Conservation (phyloP, 2,888 invertebrate genomes). For the Mystacides longicornis region DNA sequence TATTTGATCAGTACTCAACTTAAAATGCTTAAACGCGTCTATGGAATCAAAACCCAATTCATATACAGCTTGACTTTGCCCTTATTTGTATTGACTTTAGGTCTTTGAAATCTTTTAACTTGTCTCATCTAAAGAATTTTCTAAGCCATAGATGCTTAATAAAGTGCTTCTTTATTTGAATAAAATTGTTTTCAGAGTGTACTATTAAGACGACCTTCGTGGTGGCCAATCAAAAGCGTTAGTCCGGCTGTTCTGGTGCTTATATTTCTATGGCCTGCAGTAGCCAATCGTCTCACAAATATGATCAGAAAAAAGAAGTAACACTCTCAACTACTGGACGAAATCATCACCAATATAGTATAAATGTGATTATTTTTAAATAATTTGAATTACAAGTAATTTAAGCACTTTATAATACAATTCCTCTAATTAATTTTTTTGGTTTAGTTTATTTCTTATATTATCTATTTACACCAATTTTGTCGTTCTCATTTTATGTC, state of each 20-base stretch:
- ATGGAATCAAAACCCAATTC: too few species aligned
- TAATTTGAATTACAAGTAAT: background rate
- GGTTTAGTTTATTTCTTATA: background rate
- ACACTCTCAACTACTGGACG: background rate
- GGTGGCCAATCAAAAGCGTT: conserved; percentile 59
- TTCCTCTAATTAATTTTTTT: background rate
- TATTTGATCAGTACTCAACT: too few species aligned
- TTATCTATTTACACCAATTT: background rate
- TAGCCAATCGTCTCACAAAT: conserved; percentile 41
- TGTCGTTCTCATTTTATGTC: too few species aligned
- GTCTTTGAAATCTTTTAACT: too few species aligned
- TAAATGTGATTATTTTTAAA: background rate
- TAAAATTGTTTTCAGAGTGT: conserved; percentile 20
- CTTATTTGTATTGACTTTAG: too few species aligned
- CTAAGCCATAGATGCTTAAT: too few species aligned
- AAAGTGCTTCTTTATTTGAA: too few species aligned
- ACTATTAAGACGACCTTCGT: conserved; percentile 35
- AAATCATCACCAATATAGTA: background rate
- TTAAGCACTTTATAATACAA: background rate
- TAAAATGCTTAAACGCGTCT: too few species aligned
- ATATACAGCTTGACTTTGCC: too few species aligned
- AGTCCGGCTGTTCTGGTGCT: conserved; percentile 48
- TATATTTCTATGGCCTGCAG: conserved; percentile 59
- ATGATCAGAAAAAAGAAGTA: conserved; percentile 15
- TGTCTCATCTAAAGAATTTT: too few species aligned